A percentile compares a stretch with the other conserved stretches of the same genome.
Evolutionary conservation across 2,113 vertebrate species (phyloP).

Genomic region (Centropus unirufus): DNA sequence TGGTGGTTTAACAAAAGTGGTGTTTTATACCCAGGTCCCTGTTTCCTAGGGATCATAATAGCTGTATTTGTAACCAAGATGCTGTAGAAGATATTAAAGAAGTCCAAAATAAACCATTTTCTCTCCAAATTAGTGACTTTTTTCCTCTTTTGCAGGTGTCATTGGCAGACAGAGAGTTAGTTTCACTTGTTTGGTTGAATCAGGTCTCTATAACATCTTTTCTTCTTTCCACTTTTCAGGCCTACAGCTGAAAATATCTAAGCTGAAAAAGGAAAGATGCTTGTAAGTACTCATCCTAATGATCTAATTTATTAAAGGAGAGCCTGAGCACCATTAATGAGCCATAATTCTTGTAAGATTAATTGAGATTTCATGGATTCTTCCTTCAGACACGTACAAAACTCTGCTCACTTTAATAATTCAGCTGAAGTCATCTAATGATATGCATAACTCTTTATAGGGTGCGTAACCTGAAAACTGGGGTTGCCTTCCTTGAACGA

Average conservation of each 20-base stretch:
- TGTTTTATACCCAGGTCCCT: neutral
- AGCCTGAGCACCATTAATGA: neutral
- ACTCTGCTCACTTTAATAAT: neutral
- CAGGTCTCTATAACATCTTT: neutral
- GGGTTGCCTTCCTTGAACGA: neutral
- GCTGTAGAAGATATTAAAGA: neutral
- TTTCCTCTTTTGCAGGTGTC: neutral
- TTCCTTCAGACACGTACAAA: neutral
- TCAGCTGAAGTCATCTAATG: neutral
- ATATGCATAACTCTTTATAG: accelerated
- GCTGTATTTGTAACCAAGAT: neutral
- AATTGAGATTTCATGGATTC: neutral
- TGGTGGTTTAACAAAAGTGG: neutral
- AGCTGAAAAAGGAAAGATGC: conserved; percentile 92
- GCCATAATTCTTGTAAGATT: neutral
- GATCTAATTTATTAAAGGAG: conserved; percentile 17
- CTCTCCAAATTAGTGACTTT: neutral
- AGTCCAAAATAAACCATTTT: neutral
- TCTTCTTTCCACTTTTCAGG: conserved; percentile 77
- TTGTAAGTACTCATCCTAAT: conserved; percentile 84
- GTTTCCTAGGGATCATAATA: neutral
- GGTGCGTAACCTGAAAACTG: neutral
- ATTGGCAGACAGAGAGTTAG: neutral
- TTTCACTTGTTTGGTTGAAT: neutral
- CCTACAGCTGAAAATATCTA: conserved; percentile 90